Base-by-base conservation (phyloP, 2,888 invertebrate genomes). In the Helicoverpa assulta region DNA sequence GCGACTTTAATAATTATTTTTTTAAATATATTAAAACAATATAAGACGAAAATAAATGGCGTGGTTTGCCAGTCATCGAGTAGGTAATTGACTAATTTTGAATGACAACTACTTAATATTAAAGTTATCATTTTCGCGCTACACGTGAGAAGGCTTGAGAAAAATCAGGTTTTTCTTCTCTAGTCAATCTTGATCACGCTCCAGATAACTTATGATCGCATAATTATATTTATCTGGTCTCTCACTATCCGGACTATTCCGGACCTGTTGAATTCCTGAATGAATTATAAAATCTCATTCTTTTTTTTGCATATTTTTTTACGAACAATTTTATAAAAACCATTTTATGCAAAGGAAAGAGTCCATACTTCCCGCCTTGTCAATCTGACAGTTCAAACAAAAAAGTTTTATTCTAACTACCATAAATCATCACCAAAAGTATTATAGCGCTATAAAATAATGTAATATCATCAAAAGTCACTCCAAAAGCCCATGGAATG, bases 401-500 rank as follows among this genome's bases (percentile, higher is more conserved):
- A 60, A 5, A 61, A 60, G 14, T 64, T 47, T 61, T 54, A 50
- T 57, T 33, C 19, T 53, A 54, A 64, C 55, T n/a, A 40, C 37
- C 60, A 67, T 82, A 62, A 76, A 63, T 67, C 58, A 59, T 56
- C 40, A 60, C 53, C 57, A 16, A 54, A 67, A 70, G 5, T 57
- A 70, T 58, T 63, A 70, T 56, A 64, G 52, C 43, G 55, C 58
- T 61, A 58, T 75, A 73, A 73, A 66, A 81, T 76, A 78, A 81
- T 75, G 63, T 66, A 65, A 70, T 56, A 64, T 73, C 77, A 82
- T 79, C 80, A 74, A 82, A 76, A 76, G 56, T 77, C 72, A 54
- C 67, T 77, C 80, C 43, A 73, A 78, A 84, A 82, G 67, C 56
- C 61, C 72, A 62, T 72, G 58, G 64, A 75, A 85, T 66, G 70